Evolutionary conservation across 2,113 vertebrate genomes (phyloP).

Genomic region (Python bivittatus): DNA sequence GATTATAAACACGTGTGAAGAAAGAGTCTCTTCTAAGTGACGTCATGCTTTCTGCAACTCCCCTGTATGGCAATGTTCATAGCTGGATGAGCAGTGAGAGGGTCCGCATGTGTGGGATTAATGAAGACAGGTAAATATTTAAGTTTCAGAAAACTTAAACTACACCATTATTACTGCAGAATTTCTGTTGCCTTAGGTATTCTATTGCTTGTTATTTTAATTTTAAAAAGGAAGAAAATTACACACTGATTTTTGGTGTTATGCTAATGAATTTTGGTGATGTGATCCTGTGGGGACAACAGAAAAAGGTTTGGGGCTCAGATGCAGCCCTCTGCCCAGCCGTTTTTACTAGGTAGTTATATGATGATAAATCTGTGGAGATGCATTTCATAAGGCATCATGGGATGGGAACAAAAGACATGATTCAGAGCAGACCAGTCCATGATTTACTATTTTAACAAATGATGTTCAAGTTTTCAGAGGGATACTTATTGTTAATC

Average conservation of each 20-base stretch:
- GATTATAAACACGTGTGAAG: slow-evolving; percentile 71
- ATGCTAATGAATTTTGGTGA: no score
- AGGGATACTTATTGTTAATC: no score
- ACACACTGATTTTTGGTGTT: no score
- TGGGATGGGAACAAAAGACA: slow-evolving; percentile 2
- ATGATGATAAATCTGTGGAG: slow-evolving; percentile 13
- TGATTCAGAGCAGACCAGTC: slow-evolving; percentile 36
- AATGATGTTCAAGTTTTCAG: slow-evolving; percentile 12
- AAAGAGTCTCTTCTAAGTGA: slow-evolving; percentile 71
- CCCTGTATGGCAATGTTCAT: slow-evolving; percentile 86
- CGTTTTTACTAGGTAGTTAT: neutral
- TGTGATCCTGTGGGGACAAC: no score
- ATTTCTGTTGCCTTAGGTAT: slow-evolving; percentile 20
- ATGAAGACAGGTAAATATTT: slow-evolving; percentile 84
- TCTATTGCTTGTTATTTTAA: neutral
- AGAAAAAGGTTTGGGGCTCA: neutral
- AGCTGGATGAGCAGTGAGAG: slow-evolving; percentile 88
- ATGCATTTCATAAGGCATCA: neutral
- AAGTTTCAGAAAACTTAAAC: slow-evolving; percentile 63
- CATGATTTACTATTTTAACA: slow-evolving; percentile 70
- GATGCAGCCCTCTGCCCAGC: slow-evolving; percentile 21
- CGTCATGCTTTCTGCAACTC: slow-evolving; percentile 87
- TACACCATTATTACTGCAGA: slow-evolving; percentile 43
- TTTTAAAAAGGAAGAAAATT: no score
- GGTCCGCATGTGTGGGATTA: slow-evolving; percentile 87